Conservation (phyloP, 2,113 vertebrate genomes). For the Alces alces region DNA sequence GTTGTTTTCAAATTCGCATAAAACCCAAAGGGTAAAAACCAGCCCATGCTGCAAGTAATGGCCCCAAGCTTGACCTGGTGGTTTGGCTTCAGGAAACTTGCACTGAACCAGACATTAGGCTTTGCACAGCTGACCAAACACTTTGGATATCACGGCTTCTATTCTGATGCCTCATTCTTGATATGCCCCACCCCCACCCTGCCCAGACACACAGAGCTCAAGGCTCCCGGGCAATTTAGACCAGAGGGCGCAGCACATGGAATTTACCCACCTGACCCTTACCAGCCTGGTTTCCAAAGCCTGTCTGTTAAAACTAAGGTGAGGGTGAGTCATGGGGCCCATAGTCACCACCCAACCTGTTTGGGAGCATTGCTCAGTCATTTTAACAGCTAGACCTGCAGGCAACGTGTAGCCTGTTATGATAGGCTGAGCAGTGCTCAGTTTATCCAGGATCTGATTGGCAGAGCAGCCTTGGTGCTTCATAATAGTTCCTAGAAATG, state of each 20-base stretch:
- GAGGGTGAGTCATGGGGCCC: background rate
- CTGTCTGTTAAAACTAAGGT: background rate
- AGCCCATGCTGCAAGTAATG: background rate
- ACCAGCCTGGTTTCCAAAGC: background rate
- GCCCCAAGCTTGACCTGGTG: background rate
- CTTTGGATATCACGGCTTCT: background rate
- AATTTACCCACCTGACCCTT: background rate
- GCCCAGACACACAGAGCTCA: background rate
- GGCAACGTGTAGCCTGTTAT: conserved; percentile 10
- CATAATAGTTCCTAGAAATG: conserved; percentile 17
- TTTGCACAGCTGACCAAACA: background rate
- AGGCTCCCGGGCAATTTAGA: background rate
- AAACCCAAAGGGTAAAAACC: background rate
- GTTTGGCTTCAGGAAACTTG: background rate
- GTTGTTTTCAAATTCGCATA: background rate
- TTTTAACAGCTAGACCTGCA: background rate
- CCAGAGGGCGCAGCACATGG: background rate
- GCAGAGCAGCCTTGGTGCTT: background rate
- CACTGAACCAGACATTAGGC: background rate
- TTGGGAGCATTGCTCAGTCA: conserved; percentile 2
- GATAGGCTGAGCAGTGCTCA: background rate
- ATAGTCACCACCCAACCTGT: background rate
- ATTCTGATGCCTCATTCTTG: background rate
- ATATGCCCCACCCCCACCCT: background rate
- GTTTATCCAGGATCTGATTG: conserved; percentile 19